Evolutionary conservation across 1,140 invertebrate species (phyloP).

Genomic region (Hirudo medicinalis): DNA sequence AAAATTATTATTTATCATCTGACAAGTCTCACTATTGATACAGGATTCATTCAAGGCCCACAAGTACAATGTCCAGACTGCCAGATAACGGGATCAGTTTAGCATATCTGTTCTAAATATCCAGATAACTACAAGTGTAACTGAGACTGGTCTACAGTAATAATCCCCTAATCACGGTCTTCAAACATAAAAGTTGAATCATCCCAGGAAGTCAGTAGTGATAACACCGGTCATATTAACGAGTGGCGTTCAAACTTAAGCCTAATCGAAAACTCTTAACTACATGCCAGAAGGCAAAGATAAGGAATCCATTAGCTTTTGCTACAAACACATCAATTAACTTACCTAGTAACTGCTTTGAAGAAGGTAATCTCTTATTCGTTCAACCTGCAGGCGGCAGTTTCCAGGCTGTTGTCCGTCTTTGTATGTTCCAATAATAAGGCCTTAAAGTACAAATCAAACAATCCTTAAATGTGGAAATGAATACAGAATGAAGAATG

Average conservation of each 20-base stretch:
- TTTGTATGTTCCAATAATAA: slow-evolving; percentile 19
- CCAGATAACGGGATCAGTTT: no score
- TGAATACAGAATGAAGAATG: background rate
- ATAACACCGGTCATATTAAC: no score
- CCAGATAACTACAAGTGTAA: no score
- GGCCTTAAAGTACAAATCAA: slow-evolving; percentile 6
- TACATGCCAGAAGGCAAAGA: background rate
- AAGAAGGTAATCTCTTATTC: slow-evolving; percentile 19
- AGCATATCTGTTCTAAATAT: no score
- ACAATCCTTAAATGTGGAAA: background rate
- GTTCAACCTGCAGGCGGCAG: slow-evolving; percentile 17
- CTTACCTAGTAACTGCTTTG: slow-evolving; percentile 16
- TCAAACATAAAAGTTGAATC: no score
- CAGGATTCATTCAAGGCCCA: no score
- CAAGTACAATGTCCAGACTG: no score
- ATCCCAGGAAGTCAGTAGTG: no score
- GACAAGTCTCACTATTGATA: no score
- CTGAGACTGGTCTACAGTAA: no score
- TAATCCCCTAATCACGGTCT: no score
- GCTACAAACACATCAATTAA: background rate
- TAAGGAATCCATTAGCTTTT: background rate
- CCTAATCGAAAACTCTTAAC: background rate
- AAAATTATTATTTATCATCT: no score
- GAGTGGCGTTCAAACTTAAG: background rate
- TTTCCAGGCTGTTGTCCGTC: slow-evolving; percentile 21